Evolutionary conservation across 2,113 vertebrate species (phyloP), one percentile per base, ranked within the genome.

Genomic region (Holacanthus passer): DNA sequence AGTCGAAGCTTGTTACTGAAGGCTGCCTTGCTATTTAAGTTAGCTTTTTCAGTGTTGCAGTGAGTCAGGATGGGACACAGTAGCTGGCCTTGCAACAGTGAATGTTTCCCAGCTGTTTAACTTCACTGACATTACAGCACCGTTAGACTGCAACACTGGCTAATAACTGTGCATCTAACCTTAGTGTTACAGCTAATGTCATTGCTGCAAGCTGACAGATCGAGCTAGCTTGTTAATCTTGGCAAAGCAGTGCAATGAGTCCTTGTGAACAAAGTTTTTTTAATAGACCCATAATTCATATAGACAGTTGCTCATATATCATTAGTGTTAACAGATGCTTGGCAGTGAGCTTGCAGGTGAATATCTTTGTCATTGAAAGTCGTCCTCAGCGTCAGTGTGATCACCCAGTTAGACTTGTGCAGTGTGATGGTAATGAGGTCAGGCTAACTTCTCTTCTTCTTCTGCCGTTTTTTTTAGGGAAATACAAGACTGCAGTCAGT

Each of bases 81-180:
- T 58, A 67, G 82, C 80, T 89, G 91, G 90, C 93, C 91, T 94
- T 81, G 71, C 53, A 48, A 41, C 73, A 71, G 63, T 81, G 31
- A 39, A 9, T 77, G 71, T 68, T 73, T 47, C 48, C 83, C 73
- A 89, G 83, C 80, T 81, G 86, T 85, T 68, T 16, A 86, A 88
- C 83, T 91, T 80, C 12, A 43, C 24, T 85, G 52, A 65, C 87
- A 70, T 81, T 39, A 79, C 45, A 14, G 43, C 3, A 58, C 71
- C 64, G 84, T 77, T 70, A 77, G 1, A 75, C 47, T 14, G 67
- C 66, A 69, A 12, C 27, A 1, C 14, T 63, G 56, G n/a, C 17
- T n/a, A 8, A 37, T 39, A 45, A n/a, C 35, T 60, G 11, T 39
- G 27, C 24, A 52, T 24, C n/a, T 24, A 12, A 39, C 20, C 20